Evolutionary conservation across 2,113 vertebrate genomes (phyloP).

Genomic region (Cranoglanis bouderius): DNA sequence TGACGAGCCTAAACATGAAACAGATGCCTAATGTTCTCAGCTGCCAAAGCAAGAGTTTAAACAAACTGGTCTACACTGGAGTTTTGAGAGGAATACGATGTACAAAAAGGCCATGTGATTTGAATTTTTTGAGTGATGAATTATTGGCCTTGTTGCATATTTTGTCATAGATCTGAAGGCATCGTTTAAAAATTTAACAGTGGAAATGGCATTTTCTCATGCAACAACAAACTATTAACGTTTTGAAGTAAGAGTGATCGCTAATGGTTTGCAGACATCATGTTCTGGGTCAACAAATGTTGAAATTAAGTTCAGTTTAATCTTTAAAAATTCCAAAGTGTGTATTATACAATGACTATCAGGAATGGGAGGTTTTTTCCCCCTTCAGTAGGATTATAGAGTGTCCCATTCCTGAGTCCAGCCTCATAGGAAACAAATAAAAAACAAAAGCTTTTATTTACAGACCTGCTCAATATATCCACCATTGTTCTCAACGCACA

Average conservation of each 20-base stretch:
- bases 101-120: conserved; percentile 1
- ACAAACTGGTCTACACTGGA: conserved; percentile 6
- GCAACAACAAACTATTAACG: background rate
- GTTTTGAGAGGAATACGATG: background rate
- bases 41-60: conserved; percentile 45
- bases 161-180: background rate
- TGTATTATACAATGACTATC: background rate
- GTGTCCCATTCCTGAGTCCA: background rate
- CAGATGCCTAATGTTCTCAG: conserved; percentile 49
- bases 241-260: background rate
- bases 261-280: background rate
- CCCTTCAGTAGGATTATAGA: background rate
- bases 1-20: conserved; percentile 48
- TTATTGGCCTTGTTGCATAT: background rate
- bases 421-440: background rate
- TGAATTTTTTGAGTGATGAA: background rate
- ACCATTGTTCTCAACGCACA: background rate
- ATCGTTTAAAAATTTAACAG: background rate
- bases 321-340: background rate
- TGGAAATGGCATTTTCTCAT: background rate
- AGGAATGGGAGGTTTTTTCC: background rate
- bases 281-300: background rate
- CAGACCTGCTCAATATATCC: background rate
- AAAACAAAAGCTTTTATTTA: background rate
- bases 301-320: background rate